Evolutionary conservation across 2,113 vertebrate species (phyloP).

Genomic region (Todiramphus saurophagus): DNA sequence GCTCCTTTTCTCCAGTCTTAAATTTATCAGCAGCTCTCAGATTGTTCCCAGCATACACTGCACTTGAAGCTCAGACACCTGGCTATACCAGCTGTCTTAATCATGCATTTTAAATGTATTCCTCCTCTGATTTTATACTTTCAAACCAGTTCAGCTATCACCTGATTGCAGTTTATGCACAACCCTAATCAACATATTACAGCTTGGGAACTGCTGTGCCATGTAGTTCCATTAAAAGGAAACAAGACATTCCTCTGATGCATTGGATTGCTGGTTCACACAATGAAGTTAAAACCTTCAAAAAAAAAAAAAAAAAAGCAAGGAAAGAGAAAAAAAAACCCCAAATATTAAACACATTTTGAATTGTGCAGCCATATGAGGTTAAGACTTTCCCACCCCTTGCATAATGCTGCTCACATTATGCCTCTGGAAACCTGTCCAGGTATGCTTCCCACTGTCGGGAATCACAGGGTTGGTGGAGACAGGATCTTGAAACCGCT

Average conservation of each 20-base stretch:
- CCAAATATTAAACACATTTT: background rate
- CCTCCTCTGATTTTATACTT: constrained; percentile 41
- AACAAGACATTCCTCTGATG: background rate
- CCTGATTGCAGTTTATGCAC: constrained; percentile 36
- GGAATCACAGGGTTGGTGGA: background rate
- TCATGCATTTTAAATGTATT: constrained; percentile 39
- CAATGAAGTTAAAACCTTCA: background rate
- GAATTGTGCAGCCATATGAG: background rate
- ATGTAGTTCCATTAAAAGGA: constrained; percentile 23
- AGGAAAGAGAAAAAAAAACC: too few relatives aligned
- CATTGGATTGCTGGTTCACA: background rate
- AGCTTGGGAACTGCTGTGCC: constrained; percentile 46
- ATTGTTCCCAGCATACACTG: background rate
- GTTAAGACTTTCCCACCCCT: background rate
- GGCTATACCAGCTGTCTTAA: constrained; percentile 35
- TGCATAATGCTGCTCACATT: background rate
- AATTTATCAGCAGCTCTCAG: background rate
- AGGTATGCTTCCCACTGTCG: background rate
- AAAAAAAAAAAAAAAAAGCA: background rate
- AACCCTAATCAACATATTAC: constrained; percentile 36
- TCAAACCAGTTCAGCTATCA: constrained; percentile 54
- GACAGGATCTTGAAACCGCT: constrained; percentile 6
- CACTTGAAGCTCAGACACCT: constrained; percentile 20
- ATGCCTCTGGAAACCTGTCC: constrained; percentile 2
- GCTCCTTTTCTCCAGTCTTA: background rate